Evolutionary conservation across 2,888 invertebrate genomes (phyloP), one percentile per base, ranked within the genome.

Genomic region (Subacronicta megacephala): DNA sequence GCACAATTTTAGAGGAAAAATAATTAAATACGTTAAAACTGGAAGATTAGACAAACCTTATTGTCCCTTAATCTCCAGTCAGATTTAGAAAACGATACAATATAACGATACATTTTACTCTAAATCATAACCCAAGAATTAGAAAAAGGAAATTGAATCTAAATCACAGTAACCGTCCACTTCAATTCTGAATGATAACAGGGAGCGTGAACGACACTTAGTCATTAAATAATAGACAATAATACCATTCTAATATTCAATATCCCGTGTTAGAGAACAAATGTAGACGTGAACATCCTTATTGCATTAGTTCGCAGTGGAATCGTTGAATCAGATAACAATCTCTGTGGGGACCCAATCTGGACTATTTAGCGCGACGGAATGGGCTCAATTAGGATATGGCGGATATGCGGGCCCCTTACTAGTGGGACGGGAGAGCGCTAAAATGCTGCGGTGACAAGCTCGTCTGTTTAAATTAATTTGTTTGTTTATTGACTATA

Each of bases 371-470:
- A 94, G 93, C 93, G 92, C 93, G 87, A 77, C 80, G 86, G 88
- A 87, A 90, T 90, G 85, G 87, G 84, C 83, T 92, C 93, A 93
- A 94, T 93, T 94, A 94, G 92, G 91, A 83, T 82, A 75, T 81
- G 82, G 85, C 87, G 93, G 92, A 92, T 93, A 93, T 93, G 94
- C 94, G 94, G 94, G 93, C 92, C 92, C 92, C 92, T 90, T 85
- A 85, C 85, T 84, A 81, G 75, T 79, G 79, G 77, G 78, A 64
- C 60, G 63, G 38, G 64, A 42, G 67, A 66, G 62, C 68, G 71
- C 72, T 88, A 86, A 85, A 80, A 85, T 81, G 83, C 29, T 72
- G 78, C 83, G 10, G 13, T 31, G 2, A 26, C 18, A 31, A 16
- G n/a, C 13, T 13, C 17, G n/a, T 58, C 0, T 26, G 26, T 26